Evolutionary conservation across 2,797 vertebrate species (phyloP).

Genomic region (Neomorphus geoffroyi): DNA sequence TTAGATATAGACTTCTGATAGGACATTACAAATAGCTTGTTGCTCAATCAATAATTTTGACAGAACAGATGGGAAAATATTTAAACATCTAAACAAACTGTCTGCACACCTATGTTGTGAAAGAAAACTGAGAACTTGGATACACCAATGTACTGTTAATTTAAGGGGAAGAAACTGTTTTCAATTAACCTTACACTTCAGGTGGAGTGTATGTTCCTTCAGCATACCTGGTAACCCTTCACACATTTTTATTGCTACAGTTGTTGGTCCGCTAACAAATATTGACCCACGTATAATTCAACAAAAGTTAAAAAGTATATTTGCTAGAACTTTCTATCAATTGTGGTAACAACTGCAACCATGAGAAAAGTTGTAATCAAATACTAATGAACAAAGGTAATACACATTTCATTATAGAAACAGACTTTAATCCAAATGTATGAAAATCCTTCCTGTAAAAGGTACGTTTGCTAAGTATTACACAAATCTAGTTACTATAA

Average conservation of each 20-base stretch:
- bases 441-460: not conserved
- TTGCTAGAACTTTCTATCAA: not conserved
- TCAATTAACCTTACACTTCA: slow-evolving; percentile 69
- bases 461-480: not conserved
- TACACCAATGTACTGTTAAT: slow-evolving; percentile 68
- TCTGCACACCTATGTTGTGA: slow-evolving; percentile 79
- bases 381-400: not conserved
- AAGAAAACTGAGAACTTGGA: slow-evolving; percentile 79
- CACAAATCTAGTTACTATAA: not conserved
- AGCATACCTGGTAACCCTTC: slow-evolving; percentile 34
- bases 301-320: slow-evolving; percentile 15
- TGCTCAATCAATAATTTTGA: slow-evolving; percentile 73
- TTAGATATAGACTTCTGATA: not conserved
- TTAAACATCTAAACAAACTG: slow-evolving; percentile 79
- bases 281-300: not conserved
- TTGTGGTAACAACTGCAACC: not conserved
- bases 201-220: slow-evolving; percentile 37
- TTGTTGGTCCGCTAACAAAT: slow-evolving; percentile 36
- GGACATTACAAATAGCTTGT: slow-evolving; percentile 29
- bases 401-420: not conserved
- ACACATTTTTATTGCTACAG: slow-evolving; percentile 29
- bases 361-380: not conserved
- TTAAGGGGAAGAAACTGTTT: slow-evolving; percentile 37
- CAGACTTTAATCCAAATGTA: not conserved
- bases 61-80: slow-evolving; percentile 79